phyloP scores from a whole-genome alignment of 2,888 invertebrate species.

The Schizaphis graminum region DNA sequence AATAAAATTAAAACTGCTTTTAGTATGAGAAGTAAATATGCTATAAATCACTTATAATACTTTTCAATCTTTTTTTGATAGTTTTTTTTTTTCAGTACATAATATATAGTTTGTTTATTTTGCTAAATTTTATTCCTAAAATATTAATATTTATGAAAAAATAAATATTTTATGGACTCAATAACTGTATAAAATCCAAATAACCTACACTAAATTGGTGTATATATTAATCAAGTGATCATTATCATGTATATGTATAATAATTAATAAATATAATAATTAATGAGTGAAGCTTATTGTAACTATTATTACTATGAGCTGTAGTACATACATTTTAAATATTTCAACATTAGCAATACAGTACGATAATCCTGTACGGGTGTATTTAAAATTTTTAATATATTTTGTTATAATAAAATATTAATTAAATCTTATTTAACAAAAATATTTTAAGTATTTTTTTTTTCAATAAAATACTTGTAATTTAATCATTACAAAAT shows the following conservation, averaged over 20 bases:
- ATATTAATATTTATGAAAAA: neutral
- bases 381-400: neutral
- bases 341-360: neutral
- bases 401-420: neutral
- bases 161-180: neutral
- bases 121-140: neutral
- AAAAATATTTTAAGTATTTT: neutral
- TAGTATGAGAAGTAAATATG: neutral
- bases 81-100: neutral
- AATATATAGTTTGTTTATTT: neutral
- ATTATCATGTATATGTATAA: neutral
- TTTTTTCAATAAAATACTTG: neutral
- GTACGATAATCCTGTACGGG: no score
- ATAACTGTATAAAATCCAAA: neutral
- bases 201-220: neutral
- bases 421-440: neutral
- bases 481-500: neutral
- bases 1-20: slow-evolving; percentile 1
- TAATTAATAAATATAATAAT: no score
- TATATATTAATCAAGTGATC: neutral
- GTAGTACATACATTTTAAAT: neutral
- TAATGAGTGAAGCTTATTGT: neutral
- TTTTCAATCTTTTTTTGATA: neutral
- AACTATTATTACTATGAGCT: neutral
- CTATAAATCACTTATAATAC: neutral